A percentile compares a stretch with the other conserved stretches of the same genome.
phyloP scores from a whole-genome alignment of 1,140 invertebrate genomes.

The Diachasmimorpha longicaudata region DNA sequence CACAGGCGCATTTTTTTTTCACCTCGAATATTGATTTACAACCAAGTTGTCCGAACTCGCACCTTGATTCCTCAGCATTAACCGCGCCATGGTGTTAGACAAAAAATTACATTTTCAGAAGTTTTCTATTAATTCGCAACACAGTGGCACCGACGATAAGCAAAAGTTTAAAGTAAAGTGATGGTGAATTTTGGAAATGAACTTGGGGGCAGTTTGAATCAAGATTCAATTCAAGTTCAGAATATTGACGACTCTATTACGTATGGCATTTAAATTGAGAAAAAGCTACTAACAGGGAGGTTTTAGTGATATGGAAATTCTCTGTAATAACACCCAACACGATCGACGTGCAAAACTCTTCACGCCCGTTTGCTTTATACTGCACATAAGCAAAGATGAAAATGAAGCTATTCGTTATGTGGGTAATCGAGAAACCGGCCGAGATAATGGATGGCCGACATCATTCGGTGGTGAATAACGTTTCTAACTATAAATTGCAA shows the following conservation, averaged over 20 bases:
- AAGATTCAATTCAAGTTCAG: no score
- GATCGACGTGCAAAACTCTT: not conserved
- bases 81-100: no score
- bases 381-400: slow-evolving; percentile 22
- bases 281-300: no score
- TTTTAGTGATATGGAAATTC: not conserved
- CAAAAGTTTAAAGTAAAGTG: no score
- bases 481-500: slow-evolving; percentile 27
- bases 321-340: not conserved
- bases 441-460: slow-evolving; percentile 29
- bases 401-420: slow-evolving; percentile 27
- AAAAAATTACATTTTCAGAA: no score
- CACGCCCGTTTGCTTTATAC: not conserved
- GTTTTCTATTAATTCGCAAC: no score
- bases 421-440: slow-evolving; percentile 24
- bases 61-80: not conserved
- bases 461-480: slow-evolving; percentile 19
- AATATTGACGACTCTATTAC: no score
- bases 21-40: slow-evolving; percentile 42
- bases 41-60: not conserved
- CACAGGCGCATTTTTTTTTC: slow-evolving; percentile 10
- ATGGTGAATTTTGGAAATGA: no score
- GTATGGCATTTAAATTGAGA: no score
- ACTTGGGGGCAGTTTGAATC: no score
- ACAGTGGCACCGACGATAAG: no score